A percentile compares a stretch with the other conserved stretches of the same genome.
Conservation (phyloP, 2,888 invertebrate genomes). For the Crocallis elinguaria region DNA sequence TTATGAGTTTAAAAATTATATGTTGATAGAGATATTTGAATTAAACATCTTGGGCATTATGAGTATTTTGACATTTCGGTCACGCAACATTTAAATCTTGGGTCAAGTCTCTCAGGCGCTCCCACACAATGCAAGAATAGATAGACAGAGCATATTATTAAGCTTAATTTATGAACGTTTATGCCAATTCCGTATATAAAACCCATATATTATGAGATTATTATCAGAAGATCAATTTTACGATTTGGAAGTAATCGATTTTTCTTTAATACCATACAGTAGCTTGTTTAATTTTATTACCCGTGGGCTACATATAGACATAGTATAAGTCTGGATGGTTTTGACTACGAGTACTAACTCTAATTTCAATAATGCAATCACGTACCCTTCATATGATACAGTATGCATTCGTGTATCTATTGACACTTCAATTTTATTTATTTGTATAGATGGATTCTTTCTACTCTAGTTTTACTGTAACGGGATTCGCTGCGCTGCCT, state of each 20-base stretch:
- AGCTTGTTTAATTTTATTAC: slow-evolving; percentile 27
- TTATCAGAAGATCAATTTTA: slow-evolving; percentile 32
- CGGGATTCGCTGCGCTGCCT: too few species aligned
- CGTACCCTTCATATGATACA: too few species aligned
- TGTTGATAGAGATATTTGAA: slow-evolving; percentile 46
- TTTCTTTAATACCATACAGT: slow-evolving; percentile 41
- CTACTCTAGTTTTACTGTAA: too few species aligned
- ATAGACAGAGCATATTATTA: slow-evolving; percentile 48
- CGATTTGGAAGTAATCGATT: slow-evolving; percentile 33
- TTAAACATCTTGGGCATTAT: slow-evolving; percentile 40
- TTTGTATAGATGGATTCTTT: too few species aligned
- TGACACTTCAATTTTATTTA: too few species aligned
- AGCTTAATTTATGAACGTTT: slow-evolving; percentile 48
- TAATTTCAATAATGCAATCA: too few species aligned
- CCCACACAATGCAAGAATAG: slow-evolving; percentile 49
- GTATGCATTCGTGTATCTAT: too few species aligned
- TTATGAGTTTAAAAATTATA: slow-evolving; percentile 36
- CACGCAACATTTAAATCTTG: slow-evolving; percentile 60
- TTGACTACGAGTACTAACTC: too few species aligned
- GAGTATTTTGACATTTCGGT: slow-evolving; percentile 60
- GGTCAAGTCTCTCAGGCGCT: slow-evolving; percentile 48
- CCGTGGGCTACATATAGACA: not conserved
- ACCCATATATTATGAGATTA: slow-evolving; percentile 37
- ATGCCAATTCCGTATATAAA: slow-evolving; percentile 38
- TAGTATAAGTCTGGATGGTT: too few species aligned